Conservation (phyloP, 2,797 vertebrate species). For the Chromis chromis region DNA sequence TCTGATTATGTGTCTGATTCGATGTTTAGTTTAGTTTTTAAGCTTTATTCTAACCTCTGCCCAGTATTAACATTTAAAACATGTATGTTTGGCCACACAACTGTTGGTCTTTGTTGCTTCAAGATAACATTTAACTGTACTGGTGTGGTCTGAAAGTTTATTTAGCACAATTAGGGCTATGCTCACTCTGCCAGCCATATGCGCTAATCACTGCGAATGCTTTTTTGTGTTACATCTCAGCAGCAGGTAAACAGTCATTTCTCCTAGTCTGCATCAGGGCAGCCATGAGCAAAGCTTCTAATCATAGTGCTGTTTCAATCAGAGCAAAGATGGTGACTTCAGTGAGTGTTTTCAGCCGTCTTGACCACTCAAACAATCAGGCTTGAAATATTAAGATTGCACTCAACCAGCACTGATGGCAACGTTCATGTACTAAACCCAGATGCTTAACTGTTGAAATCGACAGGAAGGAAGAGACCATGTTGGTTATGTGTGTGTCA, state of each 20-base stretch:
- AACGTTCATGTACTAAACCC: not conserved
- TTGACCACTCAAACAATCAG: not conserved
- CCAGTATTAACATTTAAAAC: no score
- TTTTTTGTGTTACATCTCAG: constrained; percentile 3
- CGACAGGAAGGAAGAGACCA: not conserved
- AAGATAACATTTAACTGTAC: not conserved
- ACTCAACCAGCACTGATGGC: not conserved
- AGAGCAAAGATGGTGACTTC: constrained; percentile 21
- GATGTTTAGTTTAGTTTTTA: not conserved
- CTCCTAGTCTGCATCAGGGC: not conserved
- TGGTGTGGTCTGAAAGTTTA: not conserved
- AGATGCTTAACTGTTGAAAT: no score
- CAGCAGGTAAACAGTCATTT: not conserved
- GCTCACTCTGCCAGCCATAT: not conserved
- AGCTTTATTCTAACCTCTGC: not conserved
- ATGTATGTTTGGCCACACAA: no score
- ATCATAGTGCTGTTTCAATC: constrained; percentile 28
- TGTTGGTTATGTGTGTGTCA: no score
- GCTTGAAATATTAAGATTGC: constrained; percentile 3
- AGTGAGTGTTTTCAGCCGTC: constrained; percentile 20
- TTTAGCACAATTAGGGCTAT: not conserved
- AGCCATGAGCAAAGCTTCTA: constrained; percentile 26
- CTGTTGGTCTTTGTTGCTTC: not conserved
- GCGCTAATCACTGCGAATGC: not conserved
- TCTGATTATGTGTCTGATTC: not conserved